Evolutionary conservation across 1,140 invertebrate species (phyloP), one percentile per base, ranked within the genome.

Genomic region (Bombus turneri): DNA sequence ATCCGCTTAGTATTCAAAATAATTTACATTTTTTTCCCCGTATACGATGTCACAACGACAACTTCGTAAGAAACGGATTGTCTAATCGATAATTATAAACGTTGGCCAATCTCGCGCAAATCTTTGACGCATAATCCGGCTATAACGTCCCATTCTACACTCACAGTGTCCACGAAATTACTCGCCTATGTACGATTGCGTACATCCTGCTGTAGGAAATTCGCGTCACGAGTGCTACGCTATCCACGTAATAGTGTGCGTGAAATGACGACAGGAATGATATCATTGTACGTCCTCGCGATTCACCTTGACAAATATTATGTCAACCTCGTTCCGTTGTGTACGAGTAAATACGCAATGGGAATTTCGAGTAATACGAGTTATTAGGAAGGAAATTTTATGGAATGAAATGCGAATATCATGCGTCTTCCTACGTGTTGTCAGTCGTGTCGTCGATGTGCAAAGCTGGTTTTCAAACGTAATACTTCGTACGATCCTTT

Each of bases 241-340:
- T 53, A 53, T 53, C 18, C 18, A 53, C 47, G 28, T 8, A 8
- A 31, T 8, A 37, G 66, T 66, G 75, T 66, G 64, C 31, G 57
- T 18, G 34, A 28, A 76, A 68, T 88, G 90, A 90, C 88, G 84
- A 62, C 74, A 90, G 81, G 64, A 31, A 91, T 94, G 93, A 93
- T 93, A 91, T 94, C 93, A 94, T 87, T 73, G 57, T 43, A 57
- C 87, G 93, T 87, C 92, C 93, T 93, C 90, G 92, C 86, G 80
- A 78, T 81, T 79, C 87, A 82, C 91, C 89, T 91, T 90, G 88
- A 86, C 90, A 91, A 93, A 92, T 86, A 90, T 94, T 93, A 92
- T 92, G 91, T 92, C 91, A 93, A 88, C 74, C 77, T 86, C 81
- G 76, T 88, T 71, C 66, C 57, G 31, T 25, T 39, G 71, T 79